Percentiles rank a stretch among this genome's conserved stretches.
phyloP scores from a whole-genome alignment of 2,888 invertebrate species.

The Metalampra italica region DNA sequence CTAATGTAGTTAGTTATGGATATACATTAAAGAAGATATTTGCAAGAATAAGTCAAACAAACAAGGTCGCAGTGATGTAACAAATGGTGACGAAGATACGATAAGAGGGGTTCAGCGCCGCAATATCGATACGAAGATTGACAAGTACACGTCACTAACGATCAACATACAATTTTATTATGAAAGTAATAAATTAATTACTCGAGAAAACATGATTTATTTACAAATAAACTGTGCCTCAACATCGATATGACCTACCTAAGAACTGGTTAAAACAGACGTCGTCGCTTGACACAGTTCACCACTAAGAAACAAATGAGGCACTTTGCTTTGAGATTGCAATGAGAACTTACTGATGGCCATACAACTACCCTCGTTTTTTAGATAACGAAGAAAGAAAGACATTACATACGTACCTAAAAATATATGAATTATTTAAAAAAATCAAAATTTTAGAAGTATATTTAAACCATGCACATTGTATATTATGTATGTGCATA shows the following conservation, averaged over 20 bases:
- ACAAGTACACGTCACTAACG: constrained; percentile 33
- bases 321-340: too few species aligned
- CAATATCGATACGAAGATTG: constrained; percentile 26
- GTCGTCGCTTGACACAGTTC: too few species aligned
- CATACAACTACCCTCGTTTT: too few species aligned
- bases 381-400: too few species aligned
- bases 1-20: too few species aligned
- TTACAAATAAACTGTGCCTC: constrained; percentile 18
- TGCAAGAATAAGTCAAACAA: constrained; percentile 54
- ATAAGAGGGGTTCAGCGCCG: constrained; percentile 51
- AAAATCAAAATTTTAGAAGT: too few species aligned
- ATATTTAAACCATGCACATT: too few species aligned
- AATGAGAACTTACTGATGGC: too few species aligned
- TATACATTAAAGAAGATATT: constrained; percentile 9
- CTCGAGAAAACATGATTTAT: constrained; percentile 19
- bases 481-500: too few species aligned
- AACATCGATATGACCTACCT: background rate
- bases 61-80: constrained; percentile 72
- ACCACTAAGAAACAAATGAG: too few species aligned
- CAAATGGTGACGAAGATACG: constrained; percentile 47
- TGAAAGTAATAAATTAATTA: constrained; percentile 25
- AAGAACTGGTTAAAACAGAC: constrained; percentile 1
- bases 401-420: too few species aligned
- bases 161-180: constrained; percentile 19
- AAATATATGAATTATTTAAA: too few species aligned